Percentiles rank a stretch among this genome's conserved stretches.
Conservation (phyloP, 1,140 invertebrate species). For the Zaprionus africanus region DNA sequence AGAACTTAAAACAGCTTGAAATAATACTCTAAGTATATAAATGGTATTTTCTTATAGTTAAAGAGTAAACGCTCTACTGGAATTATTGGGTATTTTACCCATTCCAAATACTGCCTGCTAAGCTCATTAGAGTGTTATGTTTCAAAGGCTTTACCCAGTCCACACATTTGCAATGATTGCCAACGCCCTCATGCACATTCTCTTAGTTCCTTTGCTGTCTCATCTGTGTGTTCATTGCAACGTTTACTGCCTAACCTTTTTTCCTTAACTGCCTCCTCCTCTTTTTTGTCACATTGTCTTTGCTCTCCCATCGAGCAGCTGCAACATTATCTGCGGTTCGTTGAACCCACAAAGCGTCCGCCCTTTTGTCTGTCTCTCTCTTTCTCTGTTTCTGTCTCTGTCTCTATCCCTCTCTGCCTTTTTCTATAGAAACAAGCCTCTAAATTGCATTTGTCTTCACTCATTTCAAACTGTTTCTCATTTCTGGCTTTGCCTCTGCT, state of each 20-base stretch:
- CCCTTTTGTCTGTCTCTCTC: neutral
- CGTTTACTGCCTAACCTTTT: neutral
- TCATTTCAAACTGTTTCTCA: conserved; percentile 49
- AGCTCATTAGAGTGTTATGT: no score
- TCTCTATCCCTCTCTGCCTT: neutral
- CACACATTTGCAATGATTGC: no score
- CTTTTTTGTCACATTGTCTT: neutral
- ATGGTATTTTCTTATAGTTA: no score
- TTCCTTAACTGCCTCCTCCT: neutral
- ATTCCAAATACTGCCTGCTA: no score
- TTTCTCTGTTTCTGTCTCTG: no score
- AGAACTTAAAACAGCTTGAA: no score
- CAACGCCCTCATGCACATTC: neutral
- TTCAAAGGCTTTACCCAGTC: no score
- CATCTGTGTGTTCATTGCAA: neutral
- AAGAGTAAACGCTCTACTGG: no score
- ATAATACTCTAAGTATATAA: no score
- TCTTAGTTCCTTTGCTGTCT: neutral
- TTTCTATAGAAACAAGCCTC: neutral
- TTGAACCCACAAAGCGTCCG: conserved; percentile 28
- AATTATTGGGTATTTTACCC: no score
- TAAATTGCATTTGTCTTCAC: conserved; percentile 69
- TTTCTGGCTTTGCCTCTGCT: neutral
- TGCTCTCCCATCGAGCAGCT: conserved; percentile 41
- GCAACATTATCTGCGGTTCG: conserved; percentile 52